Percentiles rank a stretch among this genome's conserved stretches.
phyloP scores from a whole-genome alignment of 2,113 vertebrate genomes.

The Cyanocitta stelleri region DNA sequence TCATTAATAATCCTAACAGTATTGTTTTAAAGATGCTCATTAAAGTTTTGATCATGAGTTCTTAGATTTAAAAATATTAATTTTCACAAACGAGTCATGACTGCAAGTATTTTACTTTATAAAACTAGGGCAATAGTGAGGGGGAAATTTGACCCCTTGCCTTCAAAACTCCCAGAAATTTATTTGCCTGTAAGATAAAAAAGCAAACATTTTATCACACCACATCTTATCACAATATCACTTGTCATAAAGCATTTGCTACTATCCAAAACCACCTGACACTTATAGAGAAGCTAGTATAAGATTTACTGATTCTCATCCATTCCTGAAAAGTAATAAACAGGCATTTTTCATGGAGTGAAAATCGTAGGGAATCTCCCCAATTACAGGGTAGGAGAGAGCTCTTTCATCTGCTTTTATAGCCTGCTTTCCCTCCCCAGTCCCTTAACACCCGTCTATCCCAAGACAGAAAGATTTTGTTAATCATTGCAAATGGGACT shows the following conservation, averaged over 20 bases:
- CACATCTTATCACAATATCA: not conserved
- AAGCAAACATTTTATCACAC: not conserved
- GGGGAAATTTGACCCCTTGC: not conserved
- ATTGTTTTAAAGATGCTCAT: not conserved
- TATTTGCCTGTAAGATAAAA: not conserved
- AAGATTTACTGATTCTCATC: not conserved
- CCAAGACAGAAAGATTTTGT: constrained; percentile 31
- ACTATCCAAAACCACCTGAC: not conserved
- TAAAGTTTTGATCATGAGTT: not conserved
- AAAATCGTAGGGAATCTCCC: not conserved
- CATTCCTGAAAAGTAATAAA: not conserved
- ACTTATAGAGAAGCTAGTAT: not conserved
- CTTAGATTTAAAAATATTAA: not conserved
- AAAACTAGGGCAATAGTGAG: not conserved
- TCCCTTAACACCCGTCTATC: not conserved
- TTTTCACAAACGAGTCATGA: not conserved
- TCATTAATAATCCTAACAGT: not conserved
- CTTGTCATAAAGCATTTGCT: not conserved
- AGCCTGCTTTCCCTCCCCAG: not conserved
- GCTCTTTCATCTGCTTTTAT: not conserved
- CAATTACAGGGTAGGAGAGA: not conserved
- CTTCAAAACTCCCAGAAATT: not conserved
- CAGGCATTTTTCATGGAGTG: not conserved
- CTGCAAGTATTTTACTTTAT: not conserved
- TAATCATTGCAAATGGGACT: constrained; percentile 12